phyloP scores from a whole-genome alignment of 2,888 invertebrate species.

The Mimas tiliae region DNA sequence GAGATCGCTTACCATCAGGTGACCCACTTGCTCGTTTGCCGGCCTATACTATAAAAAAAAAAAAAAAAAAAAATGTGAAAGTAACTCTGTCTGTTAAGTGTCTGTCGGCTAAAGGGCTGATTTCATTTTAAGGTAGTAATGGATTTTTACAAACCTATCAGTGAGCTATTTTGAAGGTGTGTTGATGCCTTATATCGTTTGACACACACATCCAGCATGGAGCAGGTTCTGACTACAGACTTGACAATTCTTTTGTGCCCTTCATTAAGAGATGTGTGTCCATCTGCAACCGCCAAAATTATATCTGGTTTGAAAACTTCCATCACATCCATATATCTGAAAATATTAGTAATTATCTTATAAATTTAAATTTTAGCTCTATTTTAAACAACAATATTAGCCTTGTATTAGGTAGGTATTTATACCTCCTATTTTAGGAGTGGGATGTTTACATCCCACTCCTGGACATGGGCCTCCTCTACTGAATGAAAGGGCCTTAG shows the following conservation, averaged over 20 bases:
- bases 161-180: conserved; percentile 61
- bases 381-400: neutral
- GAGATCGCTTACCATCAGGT: too few species aligned
- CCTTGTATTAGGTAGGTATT: too few species aligned
- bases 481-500: too few species aligned
- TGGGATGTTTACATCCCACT: too few species aligned
- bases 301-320: conserved; percentile 92
- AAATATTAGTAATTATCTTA: conserved; percentile 38
- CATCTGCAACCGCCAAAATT: conserved; percentile 92
- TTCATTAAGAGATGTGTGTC: conserved; percentile 87
- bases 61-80: too few species aligned
- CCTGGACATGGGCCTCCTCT: too few species aligned
- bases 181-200: conserved; percentile 86
- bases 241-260: conserved; percentile 89
- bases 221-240: conserved; percentile 88
- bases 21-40: too few species aligned
- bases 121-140: too few species aligned
- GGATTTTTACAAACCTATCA: conserved; percentile 75
- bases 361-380: neutral
- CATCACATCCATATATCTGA: conserved; percentile 90
- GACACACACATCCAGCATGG: conserved; percentile 88
- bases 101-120: too few species aligned
- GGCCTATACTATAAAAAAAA: too few species aligned
- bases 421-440: too few species aligned
- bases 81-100: too few species aligned